Evolutionary conservation across 2,888 invertebrate genomes (phyloP).

Genomic region (Megamerina dolium): DNA sequence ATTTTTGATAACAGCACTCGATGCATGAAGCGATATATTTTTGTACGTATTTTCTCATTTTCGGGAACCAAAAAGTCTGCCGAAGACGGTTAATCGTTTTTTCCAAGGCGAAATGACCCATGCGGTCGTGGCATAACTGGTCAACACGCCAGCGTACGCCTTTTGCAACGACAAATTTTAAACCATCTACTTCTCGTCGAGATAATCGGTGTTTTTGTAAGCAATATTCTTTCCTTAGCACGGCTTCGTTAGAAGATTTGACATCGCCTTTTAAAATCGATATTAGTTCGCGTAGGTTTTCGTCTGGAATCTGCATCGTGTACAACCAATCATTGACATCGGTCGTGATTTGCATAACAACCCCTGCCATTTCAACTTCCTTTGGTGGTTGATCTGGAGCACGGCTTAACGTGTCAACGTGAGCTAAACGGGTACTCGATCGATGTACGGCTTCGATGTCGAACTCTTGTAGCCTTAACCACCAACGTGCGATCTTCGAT

Average conservation of each 20-base stretch:
- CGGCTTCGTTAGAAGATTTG: no score
- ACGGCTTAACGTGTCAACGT: neutral
- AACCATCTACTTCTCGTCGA: constrained; percentile 1
- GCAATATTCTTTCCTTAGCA: no score
- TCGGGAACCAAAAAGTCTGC: constrained; percentile 9
- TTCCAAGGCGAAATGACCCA: constrained; percentile 8
- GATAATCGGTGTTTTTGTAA: constrained; percentile 15
- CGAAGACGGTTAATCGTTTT: constrained; percentile 6
- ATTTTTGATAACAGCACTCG: constrained; percentile 16
- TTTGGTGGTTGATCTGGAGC: neutral
- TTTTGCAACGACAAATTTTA: constrained; percentile 16
- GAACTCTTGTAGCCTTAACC: neutral
- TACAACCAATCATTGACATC: constrained; percentile 16
- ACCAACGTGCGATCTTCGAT: constrained; percentile 1
- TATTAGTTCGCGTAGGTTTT: constrained; percentile 1
- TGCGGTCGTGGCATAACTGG: constrained; percentile 9
- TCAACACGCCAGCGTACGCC: constrained; percentile 9
- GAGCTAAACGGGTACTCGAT: neutral
- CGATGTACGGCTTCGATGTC: neutral
- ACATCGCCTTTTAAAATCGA: constrained; percentile 4
- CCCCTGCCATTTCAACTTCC: neutral
- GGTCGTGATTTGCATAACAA: constrained; percentile 6
- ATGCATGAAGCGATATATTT: constrained; percentile 14
- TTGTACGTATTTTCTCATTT: constrained; percentile 11
- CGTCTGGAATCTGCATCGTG: constrained; percentile 16